Conservation (phyloP, 1,140 invertebrate species). For the Drosophila novamexicana region DNA sequence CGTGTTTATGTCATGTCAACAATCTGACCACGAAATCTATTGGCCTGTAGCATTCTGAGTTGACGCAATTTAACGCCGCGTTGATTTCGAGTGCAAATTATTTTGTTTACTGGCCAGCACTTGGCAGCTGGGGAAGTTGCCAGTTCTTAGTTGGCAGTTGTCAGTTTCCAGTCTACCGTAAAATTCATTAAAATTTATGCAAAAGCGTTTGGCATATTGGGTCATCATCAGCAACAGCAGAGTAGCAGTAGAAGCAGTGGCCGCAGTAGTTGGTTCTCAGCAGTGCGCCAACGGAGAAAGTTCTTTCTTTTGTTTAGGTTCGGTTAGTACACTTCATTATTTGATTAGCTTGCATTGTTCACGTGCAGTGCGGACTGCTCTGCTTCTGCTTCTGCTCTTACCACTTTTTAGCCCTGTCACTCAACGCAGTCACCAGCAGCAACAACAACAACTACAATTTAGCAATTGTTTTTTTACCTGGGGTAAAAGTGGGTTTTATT, state of each 20-base stretch:
- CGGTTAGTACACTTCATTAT: conserved; percentile 74
- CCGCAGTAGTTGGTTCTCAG: conserved; percentile 17
- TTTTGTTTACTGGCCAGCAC: conserved; percentile 50
- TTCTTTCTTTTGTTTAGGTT: conserved; percentile 70
- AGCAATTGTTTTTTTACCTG: conserved; percentile 55
- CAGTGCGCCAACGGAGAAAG: conserved; percentile 53
- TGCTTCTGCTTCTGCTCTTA: conserved; percentile 8
- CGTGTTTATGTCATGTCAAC: conserved; percentile 59
- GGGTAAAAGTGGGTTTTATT: conserved; percentile 77
- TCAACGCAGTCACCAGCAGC: conserved; percentile 18
- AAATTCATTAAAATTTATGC: conserved; percentile 81
- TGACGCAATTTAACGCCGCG: conserved; percentile 76
- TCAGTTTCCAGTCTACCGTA: conserved; percentile 58
- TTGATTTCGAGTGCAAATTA: conserved; percentile 70
- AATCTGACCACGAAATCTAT: conserved; percentile 48
- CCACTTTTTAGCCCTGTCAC: conserved; percentile 35
- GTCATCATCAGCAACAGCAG: conserved; percentile 46
- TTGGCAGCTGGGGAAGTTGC: conserved; percentile 8
- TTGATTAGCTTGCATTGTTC: conserved; percentile 81
- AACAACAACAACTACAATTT: conserved; percentile 56
- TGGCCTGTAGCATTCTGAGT: conserved; percentile 37
- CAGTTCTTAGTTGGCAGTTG: conserved; percentile 15
- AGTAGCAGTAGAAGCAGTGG: conserved; percentile 7
- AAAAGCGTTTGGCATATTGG: conserved; percentile 74
- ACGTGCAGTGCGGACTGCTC: conserved; percentile 50